Evolutionary conservation across 2,888 invertebrate genomes (phyloP), one percentile per base, ranked within the genome.

Genomic region (Diadromus collaris): DNA sequence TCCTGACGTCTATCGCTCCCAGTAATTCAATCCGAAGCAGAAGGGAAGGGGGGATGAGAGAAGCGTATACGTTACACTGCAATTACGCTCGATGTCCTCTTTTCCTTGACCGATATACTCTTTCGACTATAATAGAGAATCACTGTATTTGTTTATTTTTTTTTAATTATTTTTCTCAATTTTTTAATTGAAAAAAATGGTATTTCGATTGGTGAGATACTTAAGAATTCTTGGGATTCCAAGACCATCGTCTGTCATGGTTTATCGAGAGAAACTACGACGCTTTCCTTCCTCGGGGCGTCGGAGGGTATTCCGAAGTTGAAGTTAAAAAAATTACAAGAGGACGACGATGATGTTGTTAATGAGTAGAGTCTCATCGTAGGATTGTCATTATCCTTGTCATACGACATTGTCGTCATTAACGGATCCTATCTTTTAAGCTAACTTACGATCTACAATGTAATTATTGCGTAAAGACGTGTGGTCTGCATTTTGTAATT

Each of bases 181-280:
- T 32, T 56, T 24, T 38, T 38, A 13, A 34, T 34, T 19, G 44
- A 48, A 48, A 48, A n/a, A n/a, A n/a, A n/a, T n/a, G n/a, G n/a
- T n/a, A n/a, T 64, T 64, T 48, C 38, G 21, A 24, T 44, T 19
- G 2, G n/a, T 21, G 4, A 4, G n/a, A 32, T 48, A 5, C 2
- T 24, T 24, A 9, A 21, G 21, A 19, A 48, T 48, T 48, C 46
- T 19, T 48, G 19, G 46, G 46, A 48, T 48, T n/a, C 1, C 46
- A 2, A 4, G 46, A 9, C 19, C 7, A 19, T 48, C 21, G 21
- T 21, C 10, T 21, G 32, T 24, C 2, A 41, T 27, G 38, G 67
- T 24, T 48, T 38, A 46, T 67, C 60, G 48, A 60, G 60, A 60
- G 60, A 74, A 60, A 67, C 27, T 65, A 34, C 16, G 56, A 46